A percentile compares a stretch with the other conserved stretches of the same genome.
These are phyloP conservation scores for Phyllotreta cruciferae DNA, from an alignment of 2,888 invertebrate genomes.

Conservation along the genomic window DNA sequence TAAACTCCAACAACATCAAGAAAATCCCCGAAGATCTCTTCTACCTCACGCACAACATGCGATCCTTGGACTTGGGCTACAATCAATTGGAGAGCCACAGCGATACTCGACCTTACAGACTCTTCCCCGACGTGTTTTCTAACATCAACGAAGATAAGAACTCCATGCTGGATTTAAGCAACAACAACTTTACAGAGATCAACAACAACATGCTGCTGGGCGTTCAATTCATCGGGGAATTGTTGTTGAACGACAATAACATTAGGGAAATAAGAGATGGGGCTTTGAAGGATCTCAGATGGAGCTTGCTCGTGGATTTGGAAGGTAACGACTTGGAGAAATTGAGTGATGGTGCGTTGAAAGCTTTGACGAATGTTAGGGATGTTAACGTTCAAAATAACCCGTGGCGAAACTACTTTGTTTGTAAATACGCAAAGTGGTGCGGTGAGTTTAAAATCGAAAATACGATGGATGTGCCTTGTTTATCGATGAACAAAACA, in stretches of 20 bases:
- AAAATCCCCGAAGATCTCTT: constrained; percentile 40
- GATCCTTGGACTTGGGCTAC: constrained; percentile 40
- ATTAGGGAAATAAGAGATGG: constrained; percentile 34
- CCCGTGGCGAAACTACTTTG: constrained; percentile 36
- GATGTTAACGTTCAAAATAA: constrained; percentile 35
- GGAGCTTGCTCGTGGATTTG: constrained; percentile 37
- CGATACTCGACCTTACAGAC: constrained; percentile 23
- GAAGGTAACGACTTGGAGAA: constrained; percentile 38
- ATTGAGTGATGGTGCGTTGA: constrained; percentile 25
- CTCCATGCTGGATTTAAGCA: constrained; percentile 42
- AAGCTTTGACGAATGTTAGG: constrained; percentile 22
- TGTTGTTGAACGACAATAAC: constrained; percentile 42
- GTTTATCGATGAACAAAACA: neutral
- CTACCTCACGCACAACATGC: constrained; percentile 39
- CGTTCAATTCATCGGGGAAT: constrained; percentile 32
- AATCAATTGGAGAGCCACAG: constrained; percentile 35
- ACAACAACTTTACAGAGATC: constrained; percentile 41
- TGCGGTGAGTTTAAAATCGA: constrained; percentile 18
- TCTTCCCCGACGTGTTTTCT: constrained; percentile 41
- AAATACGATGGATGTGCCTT: constrained; percentile 29
- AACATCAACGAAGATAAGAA: constrained; percentile 21
- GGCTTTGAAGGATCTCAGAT: constrained; percentile 37
- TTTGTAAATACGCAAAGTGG: constrained; percentile 37
- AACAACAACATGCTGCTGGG: constrained; percentile 36
- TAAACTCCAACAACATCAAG: constrained; percentile 44